Conservation (phyloP, 35 echinoderm and acorn worm genomes). For the Ptychodera flava region DNA sequence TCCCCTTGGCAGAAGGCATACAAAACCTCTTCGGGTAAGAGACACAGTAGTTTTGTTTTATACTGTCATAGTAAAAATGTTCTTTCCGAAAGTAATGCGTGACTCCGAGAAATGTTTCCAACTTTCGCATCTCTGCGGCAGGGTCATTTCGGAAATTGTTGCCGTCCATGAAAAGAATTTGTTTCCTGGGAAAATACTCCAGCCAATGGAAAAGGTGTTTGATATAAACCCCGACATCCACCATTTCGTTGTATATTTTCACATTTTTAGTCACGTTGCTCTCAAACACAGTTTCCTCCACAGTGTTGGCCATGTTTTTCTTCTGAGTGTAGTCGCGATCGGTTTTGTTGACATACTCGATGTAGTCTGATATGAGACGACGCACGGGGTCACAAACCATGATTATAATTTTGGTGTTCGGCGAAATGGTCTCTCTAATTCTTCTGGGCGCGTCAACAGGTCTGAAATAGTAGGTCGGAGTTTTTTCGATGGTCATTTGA, state of each 20-base stretch:
- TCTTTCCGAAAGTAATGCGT: slow-evolving; percentile 36
- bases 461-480: no score
- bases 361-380: no score
- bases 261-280: slow-evolving; percentile 28
- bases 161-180: slow-evolving; percentile 65
- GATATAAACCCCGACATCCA: slow-evolving; percentile 66
- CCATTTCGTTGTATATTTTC: slow-evolving; percentile 39
- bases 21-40: slow-evolving; percentile 32
- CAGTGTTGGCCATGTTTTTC: slow-evolving; percentile 24
- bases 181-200: slow-evolving; percentile 36
- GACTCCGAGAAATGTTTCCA: slow-evolving; percentile 71
- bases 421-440: slow-evolving; percentile 27
- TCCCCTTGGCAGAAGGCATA: slow-evolving; percentile 43
- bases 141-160: slow-evolving; percentile 44
- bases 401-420: no score
- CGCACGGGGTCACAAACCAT: no score
- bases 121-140: slow-evolving; percentile 9
- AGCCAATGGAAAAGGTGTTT: slow-evolving; percentile 50
- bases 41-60: slow-evolving; percentile 75
- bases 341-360: no score
- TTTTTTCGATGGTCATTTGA: no score
- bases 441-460: no score
- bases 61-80: slow-evolving; percentile 59
- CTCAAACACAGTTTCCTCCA: slow-evolving; percentile 68
- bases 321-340: neutral